Base-by-base conservation (phyloP, 2,113 vertebrate species). In the Heptranchias perlo region DNA sequence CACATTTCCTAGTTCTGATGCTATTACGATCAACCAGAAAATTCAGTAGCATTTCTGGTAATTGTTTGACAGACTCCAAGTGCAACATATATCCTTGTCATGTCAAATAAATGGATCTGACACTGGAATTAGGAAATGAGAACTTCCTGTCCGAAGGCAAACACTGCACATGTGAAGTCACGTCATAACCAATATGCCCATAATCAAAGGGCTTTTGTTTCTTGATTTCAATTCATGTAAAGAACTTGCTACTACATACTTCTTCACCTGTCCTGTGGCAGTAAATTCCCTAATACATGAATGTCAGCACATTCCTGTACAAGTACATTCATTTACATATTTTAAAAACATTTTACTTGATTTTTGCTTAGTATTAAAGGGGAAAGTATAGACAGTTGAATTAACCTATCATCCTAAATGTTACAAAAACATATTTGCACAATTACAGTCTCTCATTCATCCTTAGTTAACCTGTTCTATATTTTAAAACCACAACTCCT, bases 41-140 rank as follows among this genome's bases (percentile, higher is more conserved):
- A 73, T 95, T 69, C 94, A 67, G 94, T 95, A 95, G 94, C 94
- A 67, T 95, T 95, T 95, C 94, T 95, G 94, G 94, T 69, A 95
- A 49, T 95, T 95, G 93, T 95, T 69, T 95, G 93, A 95, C 64
- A 67, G 94, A 16, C 44, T 73, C 28, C 47, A 52, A 69, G 64
- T 95, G 94, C 65, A 95, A 95, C 65, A 52, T 52, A 73, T 69
- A 95, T 44, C 94, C 94, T 62, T 95, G 94, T 69, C 94, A 95
- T 95, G 64, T 69, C 65, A 95, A 95, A 95, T 69, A 95, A 95
- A 95, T 73, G 94, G 94, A 73, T 69, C 28, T 95, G 94, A 73
- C 94, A 95, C 65, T 95, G 65, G 94, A 95, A 95, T 95, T 95
- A 69, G 94, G 94, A 95, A 95, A 95, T 49, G 64, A 95, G 94